phyloP scores from a whole-genome alignment of 2,797 vertebrate genomes.

The Basileuterus tristriatus region DNA sequence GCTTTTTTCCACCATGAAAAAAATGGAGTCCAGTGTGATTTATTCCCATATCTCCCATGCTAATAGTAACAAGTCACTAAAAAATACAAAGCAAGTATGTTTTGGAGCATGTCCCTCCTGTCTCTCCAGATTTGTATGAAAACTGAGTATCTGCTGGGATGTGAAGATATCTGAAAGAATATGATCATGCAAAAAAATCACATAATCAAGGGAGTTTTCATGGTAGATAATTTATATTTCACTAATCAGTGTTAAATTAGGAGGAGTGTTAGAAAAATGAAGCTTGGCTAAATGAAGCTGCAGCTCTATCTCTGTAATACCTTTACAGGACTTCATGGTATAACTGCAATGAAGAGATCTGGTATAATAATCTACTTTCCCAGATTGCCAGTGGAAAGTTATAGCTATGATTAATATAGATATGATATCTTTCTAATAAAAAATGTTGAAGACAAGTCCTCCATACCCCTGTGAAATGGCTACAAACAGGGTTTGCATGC shows the following conservation, averaged over 20 bases:
- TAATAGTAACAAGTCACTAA: background rate
- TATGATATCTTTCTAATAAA: background rate
- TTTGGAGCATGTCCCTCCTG: background rate
- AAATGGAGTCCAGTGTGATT: background rate
- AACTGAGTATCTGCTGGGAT: background rate
- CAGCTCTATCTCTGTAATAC: background rate
- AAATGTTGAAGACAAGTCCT: background rate
- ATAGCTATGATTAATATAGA: background rate
- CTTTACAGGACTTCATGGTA: background rate
- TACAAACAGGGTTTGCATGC: background rate
- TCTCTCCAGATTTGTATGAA: background rate
- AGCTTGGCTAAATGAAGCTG: background rate
- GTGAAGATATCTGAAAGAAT: background rate
- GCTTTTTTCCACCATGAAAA: background rate
- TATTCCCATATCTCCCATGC: background rate
- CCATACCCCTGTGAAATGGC: background rate
- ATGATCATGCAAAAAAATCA: background rate
- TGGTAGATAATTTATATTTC: background rate
- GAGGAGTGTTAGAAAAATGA: background rate
- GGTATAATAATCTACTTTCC: background rate
- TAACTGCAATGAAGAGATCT: background rate
- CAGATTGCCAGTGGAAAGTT: background rate
- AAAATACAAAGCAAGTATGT: background rate
- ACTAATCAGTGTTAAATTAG: background rate
- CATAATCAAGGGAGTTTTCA: background rate